Conservation (phyloP, 2,113 vertebrate genomes). For the Grammomys surdaster region DNA sequence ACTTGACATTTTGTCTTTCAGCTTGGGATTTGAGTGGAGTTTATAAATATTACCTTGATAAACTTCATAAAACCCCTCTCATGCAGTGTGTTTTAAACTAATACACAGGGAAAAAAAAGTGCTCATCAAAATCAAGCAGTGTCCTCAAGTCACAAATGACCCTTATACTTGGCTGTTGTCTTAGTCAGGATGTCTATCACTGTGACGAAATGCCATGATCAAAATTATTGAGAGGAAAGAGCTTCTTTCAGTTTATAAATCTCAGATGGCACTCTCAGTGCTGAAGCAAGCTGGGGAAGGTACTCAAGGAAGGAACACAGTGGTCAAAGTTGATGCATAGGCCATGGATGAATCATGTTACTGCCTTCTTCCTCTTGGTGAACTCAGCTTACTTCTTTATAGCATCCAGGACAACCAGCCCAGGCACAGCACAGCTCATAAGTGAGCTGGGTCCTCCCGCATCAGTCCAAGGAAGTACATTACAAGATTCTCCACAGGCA, state of each 20-base stretch:
- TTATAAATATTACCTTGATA: slow-evolving; percentile 79
- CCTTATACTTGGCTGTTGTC: neutral
- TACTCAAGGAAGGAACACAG: neutral
- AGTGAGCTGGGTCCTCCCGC: neutral
- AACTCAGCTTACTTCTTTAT: neutral
- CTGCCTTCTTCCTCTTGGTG: neutral
- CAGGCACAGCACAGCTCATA: neutral
- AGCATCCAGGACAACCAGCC: neutral
- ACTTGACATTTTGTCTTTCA: slow-evolving; percentile 80
- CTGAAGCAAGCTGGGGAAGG: neutral
- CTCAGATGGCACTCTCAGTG: neutral
- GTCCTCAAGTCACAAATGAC: neutral
- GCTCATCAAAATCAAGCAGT: neutral
- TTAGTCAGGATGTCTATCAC: no score
- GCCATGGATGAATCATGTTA: no score
- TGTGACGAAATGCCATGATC: neutral
- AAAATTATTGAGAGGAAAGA: neutral
- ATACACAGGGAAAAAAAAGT: neutral
- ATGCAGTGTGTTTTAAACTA: slow-evolving; percentile 32
- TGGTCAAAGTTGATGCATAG: neutral
- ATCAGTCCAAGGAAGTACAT: neutral
- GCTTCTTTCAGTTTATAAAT: neutral
- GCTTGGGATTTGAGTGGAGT: slow-evolving; percentile 77
- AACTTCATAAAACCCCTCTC: slow-evolving; percentile 65
- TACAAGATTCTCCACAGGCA: neutral